phyloP scores from a whole-genome alignment of 2,113 vertebrate species.

The Halichoerus grypus region DNA sequence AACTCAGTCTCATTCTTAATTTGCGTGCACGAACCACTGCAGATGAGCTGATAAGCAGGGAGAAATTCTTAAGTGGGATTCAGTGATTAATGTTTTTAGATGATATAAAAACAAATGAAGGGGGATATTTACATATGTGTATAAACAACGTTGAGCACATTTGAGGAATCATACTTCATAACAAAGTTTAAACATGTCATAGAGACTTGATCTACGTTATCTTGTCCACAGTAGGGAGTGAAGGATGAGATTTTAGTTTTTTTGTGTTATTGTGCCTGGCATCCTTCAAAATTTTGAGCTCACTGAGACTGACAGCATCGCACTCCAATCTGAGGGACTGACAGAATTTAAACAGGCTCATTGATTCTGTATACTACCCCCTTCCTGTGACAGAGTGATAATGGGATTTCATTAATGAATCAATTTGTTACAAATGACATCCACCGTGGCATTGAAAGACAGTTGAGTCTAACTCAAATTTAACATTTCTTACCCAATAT shows the following conservation, averaged over 20 bases:
- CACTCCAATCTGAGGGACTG: not conserved
- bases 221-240: constrained; percentile 68
- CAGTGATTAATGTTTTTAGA: constrained; percentile 77
- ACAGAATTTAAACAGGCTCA: constrained; percentile 62
- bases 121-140: constrained; percentile 77
- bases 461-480: constrained; percentile 73
- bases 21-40: constrained; percentile 58
- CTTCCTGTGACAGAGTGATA: constrained; percentile 79
- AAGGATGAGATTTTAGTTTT: constrained; percentile 77
- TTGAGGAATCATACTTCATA: constrained; percentile 80
- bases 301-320: constrained; percentile 68
- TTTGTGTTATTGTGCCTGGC: constrained; percentile 67
- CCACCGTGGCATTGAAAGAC: constrained; percentile 77
- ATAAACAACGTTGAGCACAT: constrained; percentile 78
- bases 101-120: constrained; percentile 77
- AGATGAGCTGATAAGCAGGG: constrained; percentile 77
- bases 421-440: constrained; percentile 78
- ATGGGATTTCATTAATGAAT: constrained; percentile 83
- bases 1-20: constrained; percentile 72
- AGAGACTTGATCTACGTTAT: constrained; percentile 84
- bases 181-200: constrained; percentile 83
- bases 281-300: constrained; percentile 76
- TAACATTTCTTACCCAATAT: constrained; percentile 76
- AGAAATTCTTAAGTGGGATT: constrained; percentile 73
- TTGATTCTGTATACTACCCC: constrained; percentile 62